Conservation (phyloP, 2,888 invertebrate species). For the Electrophaes corylata region DNA sequence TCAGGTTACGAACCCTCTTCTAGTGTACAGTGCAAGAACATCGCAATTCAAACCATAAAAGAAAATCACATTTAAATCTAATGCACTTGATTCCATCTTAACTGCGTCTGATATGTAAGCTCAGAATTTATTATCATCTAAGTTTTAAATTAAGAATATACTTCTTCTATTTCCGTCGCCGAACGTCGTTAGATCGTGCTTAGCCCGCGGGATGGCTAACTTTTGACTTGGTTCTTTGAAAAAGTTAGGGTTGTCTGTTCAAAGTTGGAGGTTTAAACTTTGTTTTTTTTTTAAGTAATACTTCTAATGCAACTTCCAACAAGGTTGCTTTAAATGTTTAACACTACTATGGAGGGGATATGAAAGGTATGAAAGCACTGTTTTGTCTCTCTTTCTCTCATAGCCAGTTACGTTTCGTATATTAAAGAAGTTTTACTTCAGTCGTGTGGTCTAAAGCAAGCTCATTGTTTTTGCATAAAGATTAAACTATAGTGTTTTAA, state of each 20-base stretch:
- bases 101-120: slow-evolving; percentile 30
- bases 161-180: slow-evolving; percentile 50
- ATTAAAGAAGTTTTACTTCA: too few relatives aligned
- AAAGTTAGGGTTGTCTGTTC: slow-evolving; percentile 58
- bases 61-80: slow-evolving; percentile 16
- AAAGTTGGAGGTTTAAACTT: slow-evolving; percentile 7
- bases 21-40: background rate
- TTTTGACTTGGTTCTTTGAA: slow-evolving; percentile 55
- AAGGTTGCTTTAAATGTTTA: too few relatives aligned
- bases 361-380: too few relatives aligned
- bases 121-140: slow-evolving; percentile 35
- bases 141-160: slow-evolving; percentile 45
- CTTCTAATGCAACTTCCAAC: too few relatives aligned
- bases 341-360: too few relatives aligned
- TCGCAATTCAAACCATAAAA: slow-evolving; percentile 10
- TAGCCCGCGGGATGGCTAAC: slow-evolving; percentile 56
- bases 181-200: slow-evolving; percentile 52
- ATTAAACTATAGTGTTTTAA: background rate
- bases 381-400: too few relatives aligned
- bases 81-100: slow-evolving; percentile 29
- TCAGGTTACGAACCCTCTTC: background rate
- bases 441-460: too few relatives aligned
- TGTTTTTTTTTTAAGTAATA: background rate
- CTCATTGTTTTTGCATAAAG: too few relatives aligned
- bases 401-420: too few relatives aligned